These are phyloP conservation scores for Dendrophyllia cribrosa DNA, from an alignment of 64 coral and sea anemone genomes.

Conservation along the genomic window DNA sequence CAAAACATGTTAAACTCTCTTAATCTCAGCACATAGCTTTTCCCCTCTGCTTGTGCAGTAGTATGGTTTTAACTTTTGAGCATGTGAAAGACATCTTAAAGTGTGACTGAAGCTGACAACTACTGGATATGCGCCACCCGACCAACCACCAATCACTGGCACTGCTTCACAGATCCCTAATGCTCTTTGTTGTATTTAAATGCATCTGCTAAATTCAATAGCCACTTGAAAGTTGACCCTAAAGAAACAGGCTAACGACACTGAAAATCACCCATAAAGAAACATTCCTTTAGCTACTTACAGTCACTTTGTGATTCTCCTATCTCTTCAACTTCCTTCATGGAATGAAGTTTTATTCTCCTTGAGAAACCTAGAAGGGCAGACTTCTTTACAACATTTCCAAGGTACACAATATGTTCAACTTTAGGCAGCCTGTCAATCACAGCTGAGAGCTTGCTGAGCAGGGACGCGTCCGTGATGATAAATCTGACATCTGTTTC, in stretches of 20 bases:
- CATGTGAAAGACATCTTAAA: too few species aligned
- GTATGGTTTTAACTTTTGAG: too few species aligned
- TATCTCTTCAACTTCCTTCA: slow-evolving; percentile 91
- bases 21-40: too few species aligned
- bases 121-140: too few species aligned
- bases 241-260: not conserved
- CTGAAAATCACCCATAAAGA: not conserved
- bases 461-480: slow-evolving; percentile 84
- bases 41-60: too few species aligned
- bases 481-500: slow-evolving; percentile 94
- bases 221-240: too few species aligned
- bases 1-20: not conserved
- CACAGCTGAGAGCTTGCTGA: slow-evolving; percentile 72
- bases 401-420: slow-evolving; percentile 88
- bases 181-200: too few species aligned
- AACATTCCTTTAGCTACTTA: slow-evolving; percentile 35
- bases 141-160: too few species aligned
- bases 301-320: slow-evolving; percentile 82
- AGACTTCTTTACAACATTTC: slow-evolving; percentile 72
- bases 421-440: slow-evolving; percentile 75
- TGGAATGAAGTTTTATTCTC: slow-evolving; percentile 82
- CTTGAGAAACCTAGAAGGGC: slow-evolving; percentile 71
- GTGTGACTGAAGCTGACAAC: too few species aligned
- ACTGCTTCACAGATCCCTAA: too few species aligned
- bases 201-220: too few species aligned